phyloP scores from a whole-genome alignment of 1,140 invertebrate genomes.

The Drosophila ananassae region DNA sequence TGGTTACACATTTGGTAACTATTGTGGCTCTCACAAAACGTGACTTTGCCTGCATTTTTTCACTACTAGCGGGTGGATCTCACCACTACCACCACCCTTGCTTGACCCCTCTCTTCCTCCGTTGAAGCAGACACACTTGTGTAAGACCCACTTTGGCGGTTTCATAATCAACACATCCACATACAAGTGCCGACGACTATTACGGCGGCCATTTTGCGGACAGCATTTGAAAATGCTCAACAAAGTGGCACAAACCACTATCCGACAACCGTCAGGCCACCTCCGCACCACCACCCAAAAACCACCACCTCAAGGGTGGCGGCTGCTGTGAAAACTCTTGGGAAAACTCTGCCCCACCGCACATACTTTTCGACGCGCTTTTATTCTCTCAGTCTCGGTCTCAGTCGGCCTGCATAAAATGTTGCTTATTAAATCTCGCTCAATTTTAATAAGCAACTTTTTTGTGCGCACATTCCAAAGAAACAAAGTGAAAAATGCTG shows the following conservation, averaged over 20 bases:
- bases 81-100: not conserved
- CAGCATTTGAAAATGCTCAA: slow-evolving; percentile 51
- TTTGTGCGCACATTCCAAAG: slow-evolving; percentile 55
- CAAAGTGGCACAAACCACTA: slow-evolving; percentile 33
- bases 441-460: slow-evolving; percentile 80
- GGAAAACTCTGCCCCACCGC: slow-evolving; percentile 25
- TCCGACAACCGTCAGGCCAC: not conserved
- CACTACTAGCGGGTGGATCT: slow-evolving; percentile 38
- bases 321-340: slow-evolving; percentile 43
- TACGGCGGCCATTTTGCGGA: slow-evolving; percentile 66
- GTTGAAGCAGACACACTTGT: slow-evolving; percentile 45
- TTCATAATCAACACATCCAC: slow-evolving; percentile 63
- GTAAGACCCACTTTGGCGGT: slow-evolving; percentile 61
- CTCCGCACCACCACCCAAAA: not conserved
- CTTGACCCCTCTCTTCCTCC: not conserved
- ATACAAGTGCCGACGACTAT: slow-evolving; percentile 13
- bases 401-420: slow-evolving; percentile 65
- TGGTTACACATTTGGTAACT: slow-evolving; percentile 62
- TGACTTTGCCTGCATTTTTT: slow-evolving; percentile 77
- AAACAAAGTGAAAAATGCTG: slow-evolving; percentile 69
- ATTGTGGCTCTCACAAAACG: slow-evolving; percentile 55
- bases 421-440: slow-evolving; percentile 78
- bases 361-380: not conserved
- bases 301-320: not conserved
- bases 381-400: slow-evolving; percentile 40